Evolutionary conservation across 2,888 invertebrate species (phyloP).

Genomic region (Graphium colonna): DNA sequence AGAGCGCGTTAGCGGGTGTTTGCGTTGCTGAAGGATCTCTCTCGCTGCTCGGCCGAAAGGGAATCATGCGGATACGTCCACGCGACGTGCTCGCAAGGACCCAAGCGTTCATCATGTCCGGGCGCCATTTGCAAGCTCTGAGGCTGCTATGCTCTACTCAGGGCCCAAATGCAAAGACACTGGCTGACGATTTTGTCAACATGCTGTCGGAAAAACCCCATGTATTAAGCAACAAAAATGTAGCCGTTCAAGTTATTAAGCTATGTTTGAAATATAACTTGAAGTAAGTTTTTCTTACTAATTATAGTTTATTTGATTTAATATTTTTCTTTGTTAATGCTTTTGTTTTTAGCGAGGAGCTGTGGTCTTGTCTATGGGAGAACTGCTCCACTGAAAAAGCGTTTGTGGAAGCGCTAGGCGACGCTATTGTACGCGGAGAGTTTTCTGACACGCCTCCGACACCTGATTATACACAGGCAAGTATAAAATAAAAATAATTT

Average conservation of each 20-base stretch:
- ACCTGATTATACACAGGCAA: slow-evolving; percentile 78
- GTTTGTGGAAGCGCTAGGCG: slow-evolving; percentile 81
- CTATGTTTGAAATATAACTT: slow-evolving; percentile 61
- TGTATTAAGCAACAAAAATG: slow-evolving; percentile 51
- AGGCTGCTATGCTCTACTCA: slow-evolving; percentile 53
- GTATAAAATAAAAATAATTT: background rate
- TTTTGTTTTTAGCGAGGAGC: slow-evolving; percentile 53
- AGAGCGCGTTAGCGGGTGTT: slow-evolving; percentile 73
- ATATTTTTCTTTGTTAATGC: too few relatives aligned
- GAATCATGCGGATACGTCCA: slow-evolving; percentile 82
- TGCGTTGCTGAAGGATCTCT: slow-evolving; percentile 76
- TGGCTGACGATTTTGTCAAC: slow-evolving; percentile 49
- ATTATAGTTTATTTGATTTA: too few relatives aligned
- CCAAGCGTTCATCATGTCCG: slow-evolving; percentile 79
- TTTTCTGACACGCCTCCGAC: slow-evolving; percentile 77
- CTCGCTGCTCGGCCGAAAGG: slow-evolving; percentile 79
- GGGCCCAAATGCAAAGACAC: slow-evolving; percentile 45
- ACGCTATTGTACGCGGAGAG: slow-evolving; percentile 83
- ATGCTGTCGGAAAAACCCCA: slow-evolving; percentile 57
- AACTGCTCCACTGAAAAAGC: slow-evolving; percentile 73
- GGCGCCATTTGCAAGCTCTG: slow-evolving; percentile 73
- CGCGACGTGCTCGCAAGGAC: slow-evolving; percentile 79
- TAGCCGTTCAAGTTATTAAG: slow-evolving; percentile 60
- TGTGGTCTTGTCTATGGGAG: slow-evolving; percentile 69
- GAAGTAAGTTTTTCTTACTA: too few relatives aligned